Evolutionary conservation across 2,797 vertebrate genomes (phyloP), one percentile per base, ranked within the genome.

Genomic region (Bradypus variegatus): DNA sequence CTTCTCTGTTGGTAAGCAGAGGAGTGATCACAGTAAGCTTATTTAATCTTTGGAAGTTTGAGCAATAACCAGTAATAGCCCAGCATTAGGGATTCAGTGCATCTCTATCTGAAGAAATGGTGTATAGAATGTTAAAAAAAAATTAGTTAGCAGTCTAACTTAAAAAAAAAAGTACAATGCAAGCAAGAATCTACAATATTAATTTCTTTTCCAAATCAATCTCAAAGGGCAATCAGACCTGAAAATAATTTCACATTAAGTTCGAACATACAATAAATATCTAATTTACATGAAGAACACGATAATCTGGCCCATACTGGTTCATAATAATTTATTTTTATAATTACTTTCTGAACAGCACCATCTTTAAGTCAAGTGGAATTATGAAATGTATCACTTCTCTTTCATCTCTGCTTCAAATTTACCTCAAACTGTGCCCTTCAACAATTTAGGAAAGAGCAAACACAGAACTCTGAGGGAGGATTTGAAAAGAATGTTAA

Each of bases 201-300:
- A 41, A 10, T 31, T 76, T 45, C 29, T 86, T 92, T 89, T 79
- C 48, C 33, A 85, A 92, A 92, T 10, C 64, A 86, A 79, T 55
- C 55, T 21, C 50, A 69, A 76, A 81, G 4, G 31, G 36, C 58
- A 89, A 58, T 60, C 76, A 86, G 60, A 93, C 94, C 48, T 38
- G 48, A 87, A 88, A 93, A 87, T 53, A 88, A 53, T 67, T 75
- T 73, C 23, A 58, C 38, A 9, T 25, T 91, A 41, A 82, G 27
- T 84, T 76, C 45, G 88, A 87, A 62, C 27, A 72, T 50, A 48
- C 13, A 91, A 58, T 64, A 86, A 85, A 45, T 67, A n/a, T 13
- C 38, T 89, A 84, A 81, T 81, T 84, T 88, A 86, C 19, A 78
- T 27, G 75, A 91, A 87, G 33, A 87, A 14, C 25, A 91, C 77